Conservation (phyloP, 2,888 invertebrate genomes). For the Phlogophora meticulosa region DNA sequence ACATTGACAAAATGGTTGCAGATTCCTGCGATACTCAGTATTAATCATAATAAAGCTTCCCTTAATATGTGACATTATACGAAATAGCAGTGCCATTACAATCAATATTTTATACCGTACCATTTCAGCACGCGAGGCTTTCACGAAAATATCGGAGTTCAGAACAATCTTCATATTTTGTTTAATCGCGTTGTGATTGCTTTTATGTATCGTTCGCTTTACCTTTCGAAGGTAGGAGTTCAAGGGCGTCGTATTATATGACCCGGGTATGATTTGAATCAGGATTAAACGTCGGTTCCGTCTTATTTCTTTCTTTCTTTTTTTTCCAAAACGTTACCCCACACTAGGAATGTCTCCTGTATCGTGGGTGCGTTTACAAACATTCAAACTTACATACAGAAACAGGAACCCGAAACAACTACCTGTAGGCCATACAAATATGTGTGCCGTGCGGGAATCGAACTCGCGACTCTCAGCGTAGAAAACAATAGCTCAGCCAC, state of each 20-base stretch:
- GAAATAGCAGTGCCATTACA: conserved; percentile 45
- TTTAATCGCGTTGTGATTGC: conserved; percentile 57
- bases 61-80: conserved; percentile 37
- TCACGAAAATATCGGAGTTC: conserved; percentile 66
- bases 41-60: conserved; percentile 25
- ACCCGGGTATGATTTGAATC: neutral
- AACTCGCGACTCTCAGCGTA: too few species aligned
- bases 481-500: too few species aligned
- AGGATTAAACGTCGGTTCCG: too few species aligned
- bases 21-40: conserved; percentile 37
- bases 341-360: too few species aligned
- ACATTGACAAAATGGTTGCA: conserved; percentile 40
- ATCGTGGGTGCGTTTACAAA: too few species aligned
- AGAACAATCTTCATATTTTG: conserved; percentile 58
- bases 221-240: conserved; percentile 30
- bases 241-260: conserved; percentile 36
- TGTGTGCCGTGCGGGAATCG: too few species aligned
- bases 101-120: conserved; percentile 38
- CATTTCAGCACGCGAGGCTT: conserved; percentile 60
- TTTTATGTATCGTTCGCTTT: conserved; percentile 48
- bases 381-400: too few species aligned
- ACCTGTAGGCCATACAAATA: too few species aligned
- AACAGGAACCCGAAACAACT: too few species aligned
- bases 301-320: too few species aligned
- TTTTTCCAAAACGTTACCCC: too few species aligned